Base-by-base conservation (phyloP, 2,113 vertebrate species). In the Syngnathus scovelli region DNA sequence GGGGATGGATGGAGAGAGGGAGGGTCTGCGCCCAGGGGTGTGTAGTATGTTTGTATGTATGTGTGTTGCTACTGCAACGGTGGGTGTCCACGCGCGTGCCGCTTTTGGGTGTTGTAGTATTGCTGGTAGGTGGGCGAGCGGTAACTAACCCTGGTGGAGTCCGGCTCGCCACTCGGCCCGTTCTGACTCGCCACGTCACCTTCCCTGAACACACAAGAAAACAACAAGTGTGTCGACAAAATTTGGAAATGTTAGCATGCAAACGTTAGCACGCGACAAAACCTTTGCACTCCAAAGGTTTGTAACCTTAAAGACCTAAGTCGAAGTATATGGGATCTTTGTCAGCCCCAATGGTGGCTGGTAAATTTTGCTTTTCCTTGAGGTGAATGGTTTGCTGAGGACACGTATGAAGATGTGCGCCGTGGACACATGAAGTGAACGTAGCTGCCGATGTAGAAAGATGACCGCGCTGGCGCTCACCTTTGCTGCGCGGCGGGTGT, bases 141-240 rank as follows among this genome's bases (percentile, higher is more conserved):
- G 88, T 96, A 96, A 98, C 96, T 98, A 97, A 98, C 96, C 96
- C 95, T 92, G 92, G 96, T 92, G 78, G 95, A 94, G 83, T 97
- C 96, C 92, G 95, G 95, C 75, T 98, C 95, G 39, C 94, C 91
- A 0, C 92, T 92, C 90, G 96, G 93, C 83, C 95, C 95, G 12
- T 98, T 98, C 71, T 95, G 95, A 85, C 94, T 93, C 87, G 90
- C 83, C 70, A 89, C 93, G 65, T 95, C 94, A 70, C 92, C 94
- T 70, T 85, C 90, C 92, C 90, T 91, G 79, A 46, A 55, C 49
- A 80, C 62, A 70, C 43, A 58, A 39, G 43, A 12, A 61, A 37
- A 55, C 21, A n/a, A 70, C 56, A 65, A 58, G 62, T 59, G 8
- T 41, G 23, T 39, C 55, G 6, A 69, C 36, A 58, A 10, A 6